Base-by-base conservation (phyloP, 2,113 vertebrate species). In the Hiodon tergisus region DNA sequence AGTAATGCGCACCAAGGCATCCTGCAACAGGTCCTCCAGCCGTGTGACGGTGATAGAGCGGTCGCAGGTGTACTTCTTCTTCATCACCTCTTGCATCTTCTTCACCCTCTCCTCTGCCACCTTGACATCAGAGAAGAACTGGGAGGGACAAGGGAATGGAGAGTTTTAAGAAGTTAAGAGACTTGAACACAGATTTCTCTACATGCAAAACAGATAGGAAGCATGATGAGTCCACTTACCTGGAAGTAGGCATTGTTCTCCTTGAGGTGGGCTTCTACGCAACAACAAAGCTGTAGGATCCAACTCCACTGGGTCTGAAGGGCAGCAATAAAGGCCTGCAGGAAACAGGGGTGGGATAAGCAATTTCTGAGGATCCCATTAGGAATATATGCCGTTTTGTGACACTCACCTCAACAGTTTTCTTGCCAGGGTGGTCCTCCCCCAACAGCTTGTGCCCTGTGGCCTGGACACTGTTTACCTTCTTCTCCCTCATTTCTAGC, bases 281-380 rank as follows among this genome's bases (percentile, higher is more conserved):
- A 98, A 79, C 96, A 96, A 79, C 96, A 98, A 58, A 98, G 82
- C 87, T 98, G 96, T 0, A 98, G 91, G 84, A 95, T 92, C 96
- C 96, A 98, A 81, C 96, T 96, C 96, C 96, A 98, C 89, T 98
- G 94, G 0, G 96, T 98, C 91, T 96, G 95, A 79, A 98, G 86
- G 0, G 93, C 96, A 0, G 93, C 94, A 82, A 93, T 95, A 87
- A 96, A 98, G 0, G 93, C 89, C 96, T 98, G 78, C 3, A 77
- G 48, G 57, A 13, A 51, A 67, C 13, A 71, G 8, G 11, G 77
- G 6, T 2, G 55, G 58, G 73, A 17, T 13, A 17, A 5, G 6
- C 65, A 67, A 5, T 69, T 1, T 75, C 11, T 53, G 6, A 2
- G 1, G 8, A 10, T 17, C 62, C 31, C 11, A 9, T 47, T 55